A percentile compares a stretch with the other conserved stretches of the same genome.
These are phyloP conservation scores for Brenthis daphne DNA, from an alignment of 2,888 invertebrate genomes.

Conservation along the genomic window DNA sequence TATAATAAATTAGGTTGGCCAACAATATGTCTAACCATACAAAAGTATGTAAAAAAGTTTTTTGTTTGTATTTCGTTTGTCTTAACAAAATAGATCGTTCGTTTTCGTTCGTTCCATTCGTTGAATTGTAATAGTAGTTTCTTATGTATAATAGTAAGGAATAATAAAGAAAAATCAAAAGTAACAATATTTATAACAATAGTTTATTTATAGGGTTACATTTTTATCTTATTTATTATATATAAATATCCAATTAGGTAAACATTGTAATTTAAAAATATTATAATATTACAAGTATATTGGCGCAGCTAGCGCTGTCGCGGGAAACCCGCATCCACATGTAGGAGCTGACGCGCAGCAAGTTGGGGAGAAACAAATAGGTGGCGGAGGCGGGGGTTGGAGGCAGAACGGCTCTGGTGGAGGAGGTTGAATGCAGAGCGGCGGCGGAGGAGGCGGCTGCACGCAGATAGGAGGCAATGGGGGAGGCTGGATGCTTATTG, in stretches of 20 bases:
- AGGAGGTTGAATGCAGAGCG: slow-evolving; percentile 56
- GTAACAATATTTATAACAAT: background rate
- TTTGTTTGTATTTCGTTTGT: too few species aligned
- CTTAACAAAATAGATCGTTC: too few species aligned
- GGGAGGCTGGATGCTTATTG: slow-evolving; percentile 66
- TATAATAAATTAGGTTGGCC: too few species aligned
- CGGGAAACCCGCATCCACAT: slow-evolving; percentile 40
- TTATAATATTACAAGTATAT: slow-evolving; percentile 45
- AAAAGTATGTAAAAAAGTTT: too few species aligned
- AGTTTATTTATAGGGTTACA: slow-evolving; percentile 3
- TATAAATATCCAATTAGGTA: slow-evolving; percentile 23
- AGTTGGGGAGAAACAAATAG: slow-evolving; percentile 58
- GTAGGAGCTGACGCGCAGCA: slow-evolving; percentile 34
- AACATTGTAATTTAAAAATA: slow-evolving; percentile 18
- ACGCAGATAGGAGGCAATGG: slow-evolving; percentile 63
- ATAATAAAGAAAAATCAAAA: slow-evolving; percentile 14
- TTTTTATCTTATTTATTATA: slow-evolving; percentile 5
- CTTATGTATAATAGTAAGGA: background rate
- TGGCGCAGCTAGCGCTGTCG: slow-evolving; percentile 43
- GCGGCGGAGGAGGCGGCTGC: slow-evolving; percentile 61
- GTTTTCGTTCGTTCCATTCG: too few species aligned
- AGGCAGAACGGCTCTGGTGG: slow-evolving; percentile 55
- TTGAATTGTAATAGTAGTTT: too few species aligned
- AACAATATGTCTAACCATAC: too few species aligned
- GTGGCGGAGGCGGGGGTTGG: slow-evolving; percentile 63